Evolutionary conservation across 2,888 invertebrate species (phyloP).

Genomic region (Hemithea aestivaria): DNA sequence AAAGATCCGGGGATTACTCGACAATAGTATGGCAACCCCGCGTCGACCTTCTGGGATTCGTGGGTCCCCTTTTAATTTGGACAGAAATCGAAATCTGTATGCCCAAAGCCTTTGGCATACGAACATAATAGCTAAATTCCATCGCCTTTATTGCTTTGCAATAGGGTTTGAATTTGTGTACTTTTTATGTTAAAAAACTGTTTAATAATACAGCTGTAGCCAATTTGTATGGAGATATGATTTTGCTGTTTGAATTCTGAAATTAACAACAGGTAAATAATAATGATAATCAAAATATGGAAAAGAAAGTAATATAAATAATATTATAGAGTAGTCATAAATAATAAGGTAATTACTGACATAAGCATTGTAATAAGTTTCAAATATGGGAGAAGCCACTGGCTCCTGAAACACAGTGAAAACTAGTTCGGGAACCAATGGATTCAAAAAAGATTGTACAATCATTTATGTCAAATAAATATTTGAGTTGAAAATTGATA

Average conservation of each 20-base stretch:
- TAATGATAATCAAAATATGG: no score
- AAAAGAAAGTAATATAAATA: no score
- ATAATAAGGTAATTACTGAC: no score
- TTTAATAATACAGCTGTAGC: conserved; percentile 13
- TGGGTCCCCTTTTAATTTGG: conserved; percentile 53
- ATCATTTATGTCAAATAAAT: no score
- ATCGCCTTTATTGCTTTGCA: conserved; percentile 23
- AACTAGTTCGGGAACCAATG: no score
- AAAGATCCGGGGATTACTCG: neutral
- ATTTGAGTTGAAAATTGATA: no score
- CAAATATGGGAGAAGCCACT: no score
- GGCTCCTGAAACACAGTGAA: no score
- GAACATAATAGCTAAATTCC: conserved; percentile 24
- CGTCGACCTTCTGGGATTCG: conserved; percentile 43
- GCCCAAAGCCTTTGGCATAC: conserved; percentile 25
- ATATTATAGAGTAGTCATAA: no score
- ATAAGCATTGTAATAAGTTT: no score
- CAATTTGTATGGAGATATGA: conserved; percentile 15
- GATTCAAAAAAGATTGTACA: no score
- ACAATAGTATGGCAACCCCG: conserved; percentile 13
- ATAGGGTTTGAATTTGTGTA: conserved; percentile 22
- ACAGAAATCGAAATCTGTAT: conserved; percentile 47
- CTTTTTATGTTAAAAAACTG: conserved; percentile 4
- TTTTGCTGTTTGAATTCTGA: conserved; percentile 4
- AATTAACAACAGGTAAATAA: conserved; percentile 11